Percentiles rank a stretch among this genome's conserved stretches.
Evolutionary conservation across 2,888 invertebrate species (phyloP).

Genomic region (Oeneis ivallda): DNA sequence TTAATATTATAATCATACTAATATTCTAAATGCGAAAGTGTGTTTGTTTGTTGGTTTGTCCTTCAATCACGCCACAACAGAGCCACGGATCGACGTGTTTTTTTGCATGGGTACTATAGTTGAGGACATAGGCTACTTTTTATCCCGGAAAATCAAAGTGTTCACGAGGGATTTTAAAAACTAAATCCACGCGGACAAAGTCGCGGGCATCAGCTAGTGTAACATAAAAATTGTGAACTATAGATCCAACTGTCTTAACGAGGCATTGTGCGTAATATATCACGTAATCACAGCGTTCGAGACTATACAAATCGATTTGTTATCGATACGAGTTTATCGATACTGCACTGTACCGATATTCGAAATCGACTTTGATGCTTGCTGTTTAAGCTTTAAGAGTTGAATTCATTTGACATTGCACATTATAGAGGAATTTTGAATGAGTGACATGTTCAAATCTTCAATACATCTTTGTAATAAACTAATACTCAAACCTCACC

Average conservation of each 20-base stretch:
- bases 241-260: constrained; percentile 24
- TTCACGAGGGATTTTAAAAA: too few species aligned
- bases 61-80: too few species aligned
- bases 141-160: too few species aligned
- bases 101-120: too few species aligned
- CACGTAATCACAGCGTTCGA: constrained; percentile 31
- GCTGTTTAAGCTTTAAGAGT: background rate
- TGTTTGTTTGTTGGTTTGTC: too few species aligned
- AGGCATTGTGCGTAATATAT: constrained; percentile 25
- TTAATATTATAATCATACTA: too few species aligned
- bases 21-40: too few species aligned
- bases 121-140: too few species aligned
- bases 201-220: too few species aligned
- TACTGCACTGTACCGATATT: constrained; percentile 12
- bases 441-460: background rate
- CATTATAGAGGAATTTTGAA: background rate
- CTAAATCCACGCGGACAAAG: too few species aligned
- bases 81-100: too few species aligned
- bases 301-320: constrained; percentile 36
- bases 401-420: background rate
- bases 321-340: constrained; percentile 19
- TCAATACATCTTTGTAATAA: background rate
- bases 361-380: background rate
- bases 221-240: constrained; percentile 26
- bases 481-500: background rate